phyloP scores from a whole-genome alignment of 2,113 vertebrate genomes.

The Columba livia region DNA sequence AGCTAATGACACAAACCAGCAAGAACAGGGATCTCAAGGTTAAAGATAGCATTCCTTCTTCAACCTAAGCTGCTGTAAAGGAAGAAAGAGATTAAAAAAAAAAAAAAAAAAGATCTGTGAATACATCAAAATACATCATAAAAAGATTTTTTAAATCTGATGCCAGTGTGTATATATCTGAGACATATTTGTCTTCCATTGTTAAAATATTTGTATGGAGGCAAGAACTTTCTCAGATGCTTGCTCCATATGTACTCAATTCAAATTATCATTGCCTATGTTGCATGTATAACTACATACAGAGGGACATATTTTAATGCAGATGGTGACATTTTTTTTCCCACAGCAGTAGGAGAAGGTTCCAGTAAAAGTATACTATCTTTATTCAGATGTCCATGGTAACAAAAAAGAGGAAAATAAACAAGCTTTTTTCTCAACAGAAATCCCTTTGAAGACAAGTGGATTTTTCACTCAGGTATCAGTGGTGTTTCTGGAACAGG shows the following conservation, averaged over 20 bases:
- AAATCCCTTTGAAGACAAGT: not conserved
- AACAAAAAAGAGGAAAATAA: not conserved
- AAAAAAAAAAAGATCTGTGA: not conserved
- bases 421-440: not conserved
- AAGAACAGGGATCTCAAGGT: slow-evolving; percentile 22
- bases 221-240: not conserved
- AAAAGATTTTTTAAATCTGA: not conserved
- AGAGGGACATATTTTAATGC: not conserved
- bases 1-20: not conserved
- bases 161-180: not conserved
- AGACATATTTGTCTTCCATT: not conserved
- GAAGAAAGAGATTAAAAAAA: not conserved
- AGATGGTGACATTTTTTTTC: not conserved
- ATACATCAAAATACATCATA: not conserved
- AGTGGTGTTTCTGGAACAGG: not conserved
- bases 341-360: not conserved
- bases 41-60: not conserved
- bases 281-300: not conserved
- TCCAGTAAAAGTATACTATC: not conserved
- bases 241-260: not conserved
- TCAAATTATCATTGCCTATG: not conserved
- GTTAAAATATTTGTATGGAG: not conserved
- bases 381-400: not conserved
- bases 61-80: not conserved
- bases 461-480: not conserved